Conservation (phyloP, 2,888 invertebrate species). For the Oligia strigilis region DNA sequence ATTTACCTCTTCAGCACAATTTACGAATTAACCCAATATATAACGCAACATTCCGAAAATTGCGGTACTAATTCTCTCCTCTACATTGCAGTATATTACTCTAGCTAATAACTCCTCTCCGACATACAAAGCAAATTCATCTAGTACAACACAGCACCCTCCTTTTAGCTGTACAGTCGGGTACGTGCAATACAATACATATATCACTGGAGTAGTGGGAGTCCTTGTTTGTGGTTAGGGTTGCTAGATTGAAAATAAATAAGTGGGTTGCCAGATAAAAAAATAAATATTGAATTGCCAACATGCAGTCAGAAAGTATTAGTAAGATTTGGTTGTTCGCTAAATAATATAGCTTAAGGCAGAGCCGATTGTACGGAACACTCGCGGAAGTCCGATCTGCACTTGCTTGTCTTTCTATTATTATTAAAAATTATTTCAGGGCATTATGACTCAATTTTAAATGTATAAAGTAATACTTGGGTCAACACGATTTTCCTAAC, state of each 20-base stretch:
- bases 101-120: slow-evolving; percentile 35
- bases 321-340: too few species aligned
- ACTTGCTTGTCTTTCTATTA: too few species aligned
- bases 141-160: slow-evolving; percentile 48
- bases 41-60: slow-evolving; percentile 15
- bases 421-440: too few species aligned
- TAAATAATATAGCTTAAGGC: too few species aligned
- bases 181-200: slow-evolving; percentile 39
- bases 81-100: slow-evolving; percentile 29
- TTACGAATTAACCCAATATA: slow-evolving; percentile 7
- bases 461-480: too few species aligned
- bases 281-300: background rate
- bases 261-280: slow-evolving; percentile 3
- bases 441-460: too few species aligned
- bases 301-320: background rate
- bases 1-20: background rate
- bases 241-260: slow-evolving; percentile 19
- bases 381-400: too few species aligned
- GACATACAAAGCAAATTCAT: slow-evolving; percentile 58
- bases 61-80: slow-evolving; percentile 8
- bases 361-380: too few species aligned
- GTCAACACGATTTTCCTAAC: too few species aligned
- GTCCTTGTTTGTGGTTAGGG: slow-evolving; percentile 45
- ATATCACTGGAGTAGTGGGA: slow-evolving; percentile 22
- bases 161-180: slow-evolving; percentile 42